phyloP scores from a whole-genome alignment of 30 jellyfish, hydroid and myxozoan species.

The Mastigias papua region DNA sequence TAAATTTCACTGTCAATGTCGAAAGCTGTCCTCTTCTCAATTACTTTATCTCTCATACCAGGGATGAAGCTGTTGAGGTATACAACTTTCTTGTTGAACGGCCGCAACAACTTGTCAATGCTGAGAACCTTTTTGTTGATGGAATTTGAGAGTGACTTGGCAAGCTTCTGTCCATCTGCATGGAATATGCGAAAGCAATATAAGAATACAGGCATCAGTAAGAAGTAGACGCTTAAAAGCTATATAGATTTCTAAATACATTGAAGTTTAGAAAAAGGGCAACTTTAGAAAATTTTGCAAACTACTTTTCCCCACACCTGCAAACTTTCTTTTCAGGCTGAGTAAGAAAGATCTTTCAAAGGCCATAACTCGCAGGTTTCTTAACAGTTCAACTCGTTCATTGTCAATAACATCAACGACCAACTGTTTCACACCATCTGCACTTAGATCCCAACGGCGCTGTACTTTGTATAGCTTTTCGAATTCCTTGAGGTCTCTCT shows the following conservation, averaged over 20 bases:
- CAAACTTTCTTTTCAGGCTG: slow-evolving; percentile 11
- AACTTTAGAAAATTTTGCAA: too few relatives aligned
- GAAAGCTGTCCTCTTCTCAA: not conserved
- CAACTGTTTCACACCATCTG: not conserved
- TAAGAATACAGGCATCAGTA: not conserved
- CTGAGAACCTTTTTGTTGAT: not conserved
- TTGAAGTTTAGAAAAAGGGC: not conserved
- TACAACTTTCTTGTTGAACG: not conserved
- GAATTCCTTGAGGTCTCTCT: not conserved
- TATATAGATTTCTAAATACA: not conserved
- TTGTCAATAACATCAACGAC: not conserved
- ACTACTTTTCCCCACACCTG: not conserved
- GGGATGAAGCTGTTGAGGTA: not conserved
- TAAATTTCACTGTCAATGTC: not conserved
- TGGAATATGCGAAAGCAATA: not conserved
- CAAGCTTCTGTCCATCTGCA: not conserved
- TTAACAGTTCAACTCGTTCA: not conserved
- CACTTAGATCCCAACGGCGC: not conserved
- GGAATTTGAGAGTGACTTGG: not conserved
- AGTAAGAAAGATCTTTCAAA: slow-evolving; percentile 13
- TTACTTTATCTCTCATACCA: not conserved
- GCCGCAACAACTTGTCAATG: not conserved
- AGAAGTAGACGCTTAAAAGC: not conserved
- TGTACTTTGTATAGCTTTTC: not conserved
- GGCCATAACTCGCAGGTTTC: slow-evolving; percentile 11